Evolutionary conservation across 2,888 invertebrate species (phyloP), one percentile per base, ranked within the genome.

Genomic region (Exephanes ischioxanthus): DNA sequence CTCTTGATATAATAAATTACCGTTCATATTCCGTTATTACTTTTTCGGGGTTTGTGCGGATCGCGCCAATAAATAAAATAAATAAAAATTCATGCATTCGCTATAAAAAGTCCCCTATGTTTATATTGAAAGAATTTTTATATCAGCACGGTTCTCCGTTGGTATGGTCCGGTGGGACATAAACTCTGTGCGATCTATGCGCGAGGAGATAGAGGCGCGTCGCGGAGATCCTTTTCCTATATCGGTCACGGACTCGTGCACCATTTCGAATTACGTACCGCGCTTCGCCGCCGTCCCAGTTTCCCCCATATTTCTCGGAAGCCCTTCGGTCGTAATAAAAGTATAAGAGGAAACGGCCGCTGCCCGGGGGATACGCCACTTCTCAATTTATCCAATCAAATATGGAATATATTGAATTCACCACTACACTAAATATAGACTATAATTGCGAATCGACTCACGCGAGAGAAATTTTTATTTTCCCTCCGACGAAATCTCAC

Each of bases 221-320:
- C 6, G 30, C 30, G 6, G 30, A 41, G 67, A 75, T 58, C 67
- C 80, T 58, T 79, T 41, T 63, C 11, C 16, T 33, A 66, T 37
- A 26, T 37, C 67, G 78, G 58, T 80, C 78, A 76, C 61, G 76
- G 80, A 16, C 72, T 78, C 68, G 76, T 76, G 78, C 76, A 82
- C 78, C 80, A 87, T 81, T 88, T 85, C 84, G 85, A 83, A 82
- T 87, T 86, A 48, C 45, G 45, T 48, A 16, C 85, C 84, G 79
- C 48, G 83, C 73, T 81, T 75, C 37, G 66, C 16, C 33, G 53
- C 79, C 83, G 86, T 87, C 82, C 87, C 88, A 89, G 83, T 86
- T 88, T 86, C 75, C 1, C 16, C 63, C n/a, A 33, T 33, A 33
- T 33, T 63, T 33, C 63, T 63, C 30, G 26, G 30, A 48, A 16